Percentiles rank a stretch among this genome's conserved stretches.
phyloP scores from a whole-genome alignment of 2,797 vertebrate species.

The Spondyliosoma cantharus region DNA sequence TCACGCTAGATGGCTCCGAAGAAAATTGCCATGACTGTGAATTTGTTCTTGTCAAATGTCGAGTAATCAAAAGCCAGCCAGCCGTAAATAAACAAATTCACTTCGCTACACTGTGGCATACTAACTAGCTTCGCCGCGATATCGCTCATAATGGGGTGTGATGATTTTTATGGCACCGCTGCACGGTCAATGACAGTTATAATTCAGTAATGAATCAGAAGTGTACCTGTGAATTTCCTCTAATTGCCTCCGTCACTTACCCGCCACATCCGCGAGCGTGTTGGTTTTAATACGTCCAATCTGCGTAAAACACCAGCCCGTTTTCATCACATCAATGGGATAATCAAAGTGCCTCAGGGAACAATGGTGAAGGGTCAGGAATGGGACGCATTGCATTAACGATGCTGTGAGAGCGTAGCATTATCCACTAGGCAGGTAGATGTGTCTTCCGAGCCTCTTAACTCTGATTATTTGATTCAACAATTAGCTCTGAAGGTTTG shows the following conservation, averaged over 20 bases:
- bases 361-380: constrained; percentile 62
- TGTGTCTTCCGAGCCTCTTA: constrained; percentile 86
- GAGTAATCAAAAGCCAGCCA: constrained; percentile 79
- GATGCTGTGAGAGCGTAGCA: constrained; percentile 52
- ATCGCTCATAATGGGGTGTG: constrained; percentile 67
- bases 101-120: constrained; percentile 58
- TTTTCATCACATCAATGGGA: constrained; percentile 46
- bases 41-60: constrained; percentile 82
- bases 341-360: constrained; percentile 66
- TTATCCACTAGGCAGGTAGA: constrained; percentile 74
- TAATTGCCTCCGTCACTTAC: constrained; percentile 68
- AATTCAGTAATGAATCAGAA: constrained; percentile 73
- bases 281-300: constrained; percentile 69
- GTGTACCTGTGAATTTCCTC: constrained; percentile 67
- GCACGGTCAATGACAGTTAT: constrained; percentile 70
- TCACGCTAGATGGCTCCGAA: constrained; percentile 68
- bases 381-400: constrained; percentile 66
- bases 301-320: constrained; percentile 61
- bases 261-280: constrained; percentile 49
- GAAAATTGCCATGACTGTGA: constrained; percentile 79
- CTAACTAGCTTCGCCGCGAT: constrained; percentile 71
- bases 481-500: constrained; percentile 90
- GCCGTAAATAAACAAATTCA: constrained; percentile 79
- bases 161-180: constrained; percentile 71
- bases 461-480: constrained; percentile 87